phyloP scores from a whole-genome alignment of 2,888 invertebrate genomes.

The Pyrgus malvae region DNA sequence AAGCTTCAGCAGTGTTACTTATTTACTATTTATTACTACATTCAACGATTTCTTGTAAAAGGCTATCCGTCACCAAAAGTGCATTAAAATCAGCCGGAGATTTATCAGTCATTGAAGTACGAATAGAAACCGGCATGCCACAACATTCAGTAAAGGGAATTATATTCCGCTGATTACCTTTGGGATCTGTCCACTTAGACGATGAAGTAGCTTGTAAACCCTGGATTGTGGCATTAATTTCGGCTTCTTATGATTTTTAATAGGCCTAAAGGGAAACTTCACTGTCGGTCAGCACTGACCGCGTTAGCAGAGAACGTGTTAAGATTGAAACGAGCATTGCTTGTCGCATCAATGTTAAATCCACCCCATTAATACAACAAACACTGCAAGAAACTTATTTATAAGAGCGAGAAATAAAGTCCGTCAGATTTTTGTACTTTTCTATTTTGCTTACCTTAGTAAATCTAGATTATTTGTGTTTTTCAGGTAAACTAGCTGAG shows the following conservation, averaged over 20 bases:
- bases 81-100: conserved; percentile 34
- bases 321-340: too few species aligned
- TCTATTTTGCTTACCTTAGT: too few species aligned
- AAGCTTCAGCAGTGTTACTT: conserved; percentile 31
- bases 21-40: conserved; percentile 34
- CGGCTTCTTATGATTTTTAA: conserved; percentile 26
- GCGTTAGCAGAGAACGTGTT: conserved; percentile 28
- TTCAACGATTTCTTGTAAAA: conserved; percentile 35
- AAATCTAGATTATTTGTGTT: too few species aligned
- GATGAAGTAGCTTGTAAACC: too few species aligned
- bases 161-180: conserved; percentile 36
- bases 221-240: too few species aligned
- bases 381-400: too few species aligned
- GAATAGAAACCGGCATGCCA: conserved; percentile 34
- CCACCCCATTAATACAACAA: too few species aligned
- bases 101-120: conserved; percentile 31
- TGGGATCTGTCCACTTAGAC: conserved; percentile 33
- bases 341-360: too few species aligned
- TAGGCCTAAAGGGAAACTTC: conserved; percentile 31
- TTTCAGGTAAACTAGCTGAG: too few species aligned
- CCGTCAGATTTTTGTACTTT: too few species aligned
- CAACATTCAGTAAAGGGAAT: conserved; percentile 38
- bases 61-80: conserved; percentile 33
- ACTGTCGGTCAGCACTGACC: conserved; percentile 33
- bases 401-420: too few species aligned